Base-by-base conservation (phyloP, 2,888 invertebrate species). In the Heliconius ismenius region DNA sequence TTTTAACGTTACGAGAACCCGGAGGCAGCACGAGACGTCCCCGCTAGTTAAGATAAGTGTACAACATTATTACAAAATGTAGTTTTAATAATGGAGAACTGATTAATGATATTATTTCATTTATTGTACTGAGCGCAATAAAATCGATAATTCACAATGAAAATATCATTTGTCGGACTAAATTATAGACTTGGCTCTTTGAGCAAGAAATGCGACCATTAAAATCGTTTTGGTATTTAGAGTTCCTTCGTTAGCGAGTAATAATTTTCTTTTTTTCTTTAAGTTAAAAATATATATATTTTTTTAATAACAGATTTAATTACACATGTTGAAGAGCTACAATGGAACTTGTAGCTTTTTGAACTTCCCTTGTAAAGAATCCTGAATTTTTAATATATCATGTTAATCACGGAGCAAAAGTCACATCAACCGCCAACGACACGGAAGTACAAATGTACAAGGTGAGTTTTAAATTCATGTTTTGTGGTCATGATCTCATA, bases 131-230 rank as follows among this genome's bases (percentile, higher is more conserved):
- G 70, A 72, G 70, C 65, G 74, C 62, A 62, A 76, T 60, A 73
- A 73, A 72, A 83, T 82, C 84, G 84, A 86, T 86, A 85, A 84
- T 84, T 85, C 83, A 84, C 83, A 82, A 84, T 84, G 82, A 83
- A 84, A 85, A 84, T 83, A 87, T 83, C 82, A 81, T 84, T 84
- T 82, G 80, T 81, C 80, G 80, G 73, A 80, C 75, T 79, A 78
- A 83, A 84, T 86, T 83, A 85, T 81, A 79, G 79, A 77, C 81
- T 62, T 43, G 80, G 79, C 78, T 76, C 81, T 73, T 62, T 79
- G 79, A 78, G 79, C 76, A 64, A 58, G 63, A 65, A 76, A 78
- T 21, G 62, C 28, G 76, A 74, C 64, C 76, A 78, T 80, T 80
- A 76, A 73, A 70, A 80, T 75, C 58, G 43, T 39, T 73, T 73